Conservation (phyloP, 2,113 vertebrate genomes). For the Oxygymnocypris stewartii region DNA sequence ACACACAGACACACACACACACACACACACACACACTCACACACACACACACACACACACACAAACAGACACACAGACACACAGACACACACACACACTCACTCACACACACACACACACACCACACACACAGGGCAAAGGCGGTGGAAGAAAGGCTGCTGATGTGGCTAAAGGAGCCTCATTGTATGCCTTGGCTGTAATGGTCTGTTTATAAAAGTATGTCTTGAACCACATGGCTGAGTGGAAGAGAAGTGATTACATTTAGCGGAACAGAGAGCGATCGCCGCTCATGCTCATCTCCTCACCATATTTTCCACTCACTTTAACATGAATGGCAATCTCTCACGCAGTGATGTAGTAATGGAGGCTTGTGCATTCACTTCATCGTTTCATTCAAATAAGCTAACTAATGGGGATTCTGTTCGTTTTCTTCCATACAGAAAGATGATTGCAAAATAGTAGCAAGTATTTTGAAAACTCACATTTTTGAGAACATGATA, state of each 20-base stretch:
- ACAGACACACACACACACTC: too few relatives aligned
- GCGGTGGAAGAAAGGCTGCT: constrained; percentile 10
- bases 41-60: too few relatives aligned
- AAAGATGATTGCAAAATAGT: too few relatives aligned
- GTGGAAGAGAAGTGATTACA: constrained; percentile 58
- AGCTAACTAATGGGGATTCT: constrained; percentile 31
- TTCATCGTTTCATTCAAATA: constrained; percentile 45
- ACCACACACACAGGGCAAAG: constrained; percentile 1
- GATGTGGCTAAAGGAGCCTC: constrained; percentile 38
- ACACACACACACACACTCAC: too few relatives aligned
- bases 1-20: too few relatives aligned
- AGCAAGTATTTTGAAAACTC: too few relatives aligned
- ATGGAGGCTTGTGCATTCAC: constrained; percentile 38
- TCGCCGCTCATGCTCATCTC: constrained; percentile 19
- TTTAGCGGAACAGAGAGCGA: constrained; percentile 52
- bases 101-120: too few relatives aligned
- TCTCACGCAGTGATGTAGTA: background rate
- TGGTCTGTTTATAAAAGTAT: constrained; percentile 21
- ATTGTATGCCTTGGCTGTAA: constrained; percentile 50
- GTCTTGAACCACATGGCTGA: constrained; percentile 54
- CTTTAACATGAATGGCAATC: constrained; percentile 48
- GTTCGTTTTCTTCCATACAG: background rate
- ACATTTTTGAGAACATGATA: background rate
- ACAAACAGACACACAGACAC: too few relatives aligned
- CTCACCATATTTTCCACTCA: constrained; percentile 53